A percentile compares a stretch with the other conserved stretches of the same genome.
phyloP scores from a whole-genome alignment of 2,113 vertebrate species.

The Myodes glareolus region DNA sequence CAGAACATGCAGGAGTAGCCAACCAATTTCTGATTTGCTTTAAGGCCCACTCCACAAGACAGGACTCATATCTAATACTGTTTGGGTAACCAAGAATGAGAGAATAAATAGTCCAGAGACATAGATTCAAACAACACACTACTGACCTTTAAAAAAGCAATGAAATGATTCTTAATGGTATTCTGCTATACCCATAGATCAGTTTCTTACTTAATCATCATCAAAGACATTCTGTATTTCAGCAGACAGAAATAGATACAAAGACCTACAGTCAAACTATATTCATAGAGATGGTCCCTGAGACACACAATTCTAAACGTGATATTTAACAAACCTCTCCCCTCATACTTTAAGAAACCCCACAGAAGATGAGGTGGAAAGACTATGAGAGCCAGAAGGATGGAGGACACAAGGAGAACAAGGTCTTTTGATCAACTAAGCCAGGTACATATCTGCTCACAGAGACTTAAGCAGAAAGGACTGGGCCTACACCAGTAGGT shows the following conservation, averaged over 20 bases:
- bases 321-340: too few relatives aligned
- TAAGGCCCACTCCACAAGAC: background rate
- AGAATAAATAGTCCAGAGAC: background rate
- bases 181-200: background rate
- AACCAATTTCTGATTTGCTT: background rate
- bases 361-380: too few relatives aligned
- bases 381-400: too few relatives aligned
- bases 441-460: too few relatives aligned
- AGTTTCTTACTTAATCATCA: background rate
- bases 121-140: background rate
- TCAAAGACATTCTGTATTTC: background rate
- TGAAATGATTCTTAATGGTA: background rate
- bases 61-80: background rate
- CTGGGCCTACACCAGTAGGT: background rate
- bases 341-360: too few relatives aligned
- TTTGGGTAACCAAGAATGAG: background rate
- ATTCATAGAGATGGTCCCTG: background rate
- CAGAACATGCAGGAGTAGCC: background rate
- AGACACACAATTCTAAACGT: background rate
- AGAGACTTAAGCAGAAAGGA: background rate
- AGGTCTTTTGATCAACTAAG: too few relatives aligned
- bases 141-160: background rate
- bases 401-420: too few relatives aligned
- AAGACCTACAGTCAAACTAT: background rate
- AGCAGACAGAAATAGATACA: background rate